Evolutionary conservation across 2,888 invertebrate species (phyloP), one percentile per base, ranked within the genome.

Genomic region (Fabriciana adippe): DNA sequence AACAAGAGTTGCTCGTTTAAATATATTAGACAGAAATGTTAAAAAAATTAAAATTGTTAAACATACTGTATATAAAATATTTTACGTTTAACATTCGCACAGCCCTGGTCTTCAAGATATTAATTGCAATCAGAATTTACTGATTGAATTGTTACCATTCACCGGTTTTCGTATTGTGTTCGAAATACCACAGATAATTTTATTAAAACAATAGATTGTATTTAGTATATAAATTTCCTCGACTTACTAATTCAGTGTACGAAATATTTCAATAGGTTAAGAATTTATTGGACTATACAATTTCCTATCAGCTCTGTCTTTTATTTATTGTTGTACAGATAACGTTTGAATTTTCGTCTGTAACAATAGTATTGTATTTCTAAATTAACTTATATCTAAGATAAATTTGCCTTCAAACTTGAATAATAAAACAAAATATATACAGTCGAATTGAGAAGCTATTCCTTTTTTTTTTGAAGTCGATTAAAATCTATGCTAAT

Each of bases 101-200:
- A 72, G 31, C 66, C 69, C 74, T 70, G 70, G 55, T 63, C 69
- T 62, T 67, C 68, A 64, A 60, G n/a, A 64, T 60, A 72, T 62
- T 67, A 67, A 67, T 64, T 48, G 60, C 51, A 66, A 66, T 68
- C 60, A 16, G 45, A 47, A 59, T 16, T 62, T 63, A 66, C 66
- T 69, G 73, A 75, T 74, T 73, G 74, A 75, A 75, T 66, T 74
- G 74, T 73, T 71, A 72, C 63, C 68, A 50, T 55, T 67, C 66
- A 68, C 66, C 63, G 55, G 67, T 62, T 55, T 53, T 59, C 67
- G 66, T 59, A 68, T 69, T 70, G 57, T 66, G 56, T 66, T 67
- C 50, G 67, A 68, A 73, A 72, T 71, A 56, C 65, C 57, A 48
- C 5, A 62, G 65, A 67, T 55, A 55, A 64, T 61, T 65, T 72